Evolutionary conservation across 2,113 vertebrate species (phyloP).

Genomic region (Prunella fulvescens): DNA sequence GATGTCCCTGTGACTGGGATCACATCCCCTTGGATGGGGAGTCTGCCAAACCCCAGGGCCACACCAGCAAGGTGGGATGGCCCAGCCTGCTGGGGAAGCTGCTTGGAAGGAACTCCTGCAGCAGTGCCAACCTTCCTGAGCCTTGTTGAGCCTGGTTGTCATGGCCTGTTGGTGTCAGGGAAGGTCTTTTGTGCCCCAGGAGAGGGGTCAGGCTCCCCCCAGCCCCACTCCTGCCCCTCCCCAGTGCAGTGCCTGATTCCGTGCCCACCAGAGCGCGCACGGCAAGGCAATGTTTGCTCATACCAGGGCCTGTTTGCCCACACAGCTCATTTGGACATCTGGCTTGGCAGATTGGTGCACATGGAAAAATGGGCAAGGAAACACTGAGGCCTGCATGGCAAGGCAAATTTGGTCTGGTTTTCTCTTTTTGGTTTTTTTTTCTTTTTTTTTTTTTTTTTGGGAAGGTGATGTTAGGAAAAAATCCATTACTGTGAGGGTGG

Average conservation of each 20-base stretch:
- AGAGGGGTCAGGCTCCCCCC: not conserved
- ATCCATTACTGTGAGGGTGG: too few species aligned
- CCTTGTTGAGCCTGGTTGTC: not conserved
- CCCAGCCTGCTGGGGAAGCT: not conserved
- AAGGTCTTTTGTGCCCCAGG: not conserved
- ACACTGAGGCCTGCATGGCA: conserved; percentile 2
- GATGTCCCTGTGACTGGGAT: not conserved
- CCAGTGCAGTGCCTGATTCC: not conserved
- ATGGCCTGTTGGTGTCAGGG: rapidly evolving
- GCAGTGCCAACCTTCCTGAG: rapidly evolving
- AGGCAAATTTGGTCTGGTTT: not conserved
- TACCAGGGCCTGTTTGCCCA: conserved; percentile 47
- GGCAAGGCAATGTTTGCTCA: conserved; percentile 31
- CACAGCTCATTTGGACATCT: conserved; percentile 59
- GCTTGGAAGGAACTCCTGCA: not conserved
- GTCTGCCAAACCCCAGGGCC: not conserved
- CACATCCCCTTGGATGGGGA: not conserved
- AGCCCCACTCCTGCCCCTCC: not conserved
- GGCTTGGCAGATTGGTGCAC: conserved; percentile 61
- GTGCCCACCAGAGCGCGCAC: not conserved
- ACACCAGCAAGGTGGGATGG: not conserved
- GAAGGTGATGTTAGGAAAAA: too few species aligned
- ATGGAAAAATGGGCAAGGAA: conserved; percentile 42
- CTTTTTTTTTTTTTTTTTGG: too few species aligned
- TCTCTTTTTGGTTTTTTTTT: not conserved